Evolutionary conservation across 2,888 invertebrate species (phyloP).

Genomic region (Hymenopus coronatus): DNA sequence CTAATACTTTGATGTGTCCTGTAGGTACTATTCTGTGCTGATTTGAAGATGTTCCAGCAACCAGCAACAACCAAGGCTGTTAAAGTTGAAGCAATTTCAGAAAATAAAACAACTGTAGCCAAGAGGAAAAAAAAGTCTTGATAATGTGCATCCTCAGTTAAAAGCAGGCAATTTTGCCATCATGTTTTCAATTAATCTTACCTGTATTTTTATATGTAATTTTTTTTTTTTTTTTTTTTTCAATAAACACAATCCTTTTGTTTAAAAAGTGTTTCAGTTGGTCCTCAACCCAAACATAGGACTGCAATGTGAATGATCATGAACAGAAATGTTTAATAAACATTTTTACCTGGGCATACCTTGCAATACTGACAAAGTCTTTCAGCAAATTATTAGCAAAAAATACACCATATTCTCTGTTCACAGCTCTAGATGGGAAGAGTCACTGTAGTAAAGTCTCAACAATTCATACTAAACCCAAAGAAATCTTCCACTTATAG

Average conservation of each 20-base stretch:
- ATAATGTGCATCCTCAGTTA: not conserved
- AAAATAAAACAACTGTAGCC: not conserved
- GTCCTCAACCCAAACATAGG: not conserved
- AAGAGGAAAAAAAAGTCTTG: not conserved
- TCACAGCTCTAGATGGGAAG: no score
- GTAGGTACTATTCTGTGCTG: slow-evolving; percentile 77
- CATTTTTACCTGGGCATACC: no score
- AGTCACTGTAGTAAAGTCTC: no score
- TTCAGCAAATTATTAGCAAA: no score
- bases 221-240: not conserved
- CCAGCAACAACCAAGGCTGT: not conserved
- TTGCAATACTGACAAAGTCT: no score
- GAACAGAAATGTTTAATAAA: no score
- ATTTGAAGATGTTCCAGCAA: slow-evolving; percentile 68
- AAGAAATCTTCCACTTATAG: no score
- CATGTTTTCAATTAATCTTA: not conserved
- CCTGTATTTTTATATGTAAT: not conserved
- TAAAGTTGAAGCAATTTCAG: not conserved
- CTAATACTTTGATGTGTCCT: slow-evolving; percentile 34
- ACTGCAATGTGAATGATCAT: no score
- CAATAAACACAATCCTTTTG: not conserved
- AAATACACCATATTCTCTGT: no score
- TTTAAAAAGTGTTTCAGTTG: not conserved
- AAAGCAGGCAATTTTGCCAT: no score
- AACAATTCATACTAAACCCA: no score